phyloP scores from a whole-genome alignment of 2,888 invertebrate genomes.

The Teleiodes luculella region DNA sequence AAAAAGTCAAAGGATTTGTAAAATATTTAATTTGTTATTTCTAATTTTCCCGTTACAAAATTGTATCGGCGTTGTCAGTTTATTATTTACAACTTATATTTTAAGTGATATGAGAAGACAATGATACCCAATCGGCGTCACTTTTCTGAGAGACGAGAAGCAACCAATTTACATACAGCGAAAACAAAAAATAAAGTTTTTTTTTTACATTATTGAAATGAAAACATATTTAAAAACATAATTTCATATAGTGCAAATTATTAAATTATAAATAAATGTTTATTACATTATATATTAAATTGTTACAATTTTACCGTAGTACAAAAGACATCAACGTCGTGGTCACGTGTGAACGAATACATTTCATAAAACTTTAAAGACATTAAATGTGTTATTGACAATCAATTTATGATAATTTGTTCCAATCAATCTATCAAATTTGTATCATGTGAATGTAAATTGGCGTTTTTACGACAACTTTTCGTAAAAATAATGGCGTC shows the following conservation, averaged over 20 bases:
- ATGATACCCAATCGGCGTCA: slow-evolving; percentile 16
- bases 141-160: slow-evolving; percentile 8
- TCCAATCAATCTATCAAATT: no score
- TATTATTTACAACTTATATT: slow-evolving; percentile 5
- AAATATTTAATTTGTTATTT: slow-evolving; percentile 6
- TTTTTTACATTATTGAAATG: background rate
- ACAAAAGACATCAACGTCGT: background rate
- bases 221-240: no score
- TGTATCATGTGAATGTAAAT: no score
- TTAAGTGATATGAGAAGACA: slow-evolving; percentile 9
- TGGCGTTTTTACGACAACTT: no score
- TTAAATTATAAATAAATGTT: background rate
- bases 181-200: background rate
- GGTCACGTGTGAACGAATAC: background rate
- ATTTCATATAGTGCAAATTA: no score
- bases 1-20: background rate
- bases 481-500: no score
- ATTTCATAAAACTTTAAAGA: background rate
- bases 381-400: no score
- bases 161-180: no score
- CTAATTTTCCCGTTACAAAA: slow-evolving; percentile 1
- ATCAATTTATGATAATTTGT: no score
- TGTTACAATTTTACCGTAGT: background rate
- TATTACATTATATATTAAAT: no score
- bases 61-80: background rate